Conservation (phyloP, 2,113 vertebrate species). For the Daboia siamensis region DNA sequence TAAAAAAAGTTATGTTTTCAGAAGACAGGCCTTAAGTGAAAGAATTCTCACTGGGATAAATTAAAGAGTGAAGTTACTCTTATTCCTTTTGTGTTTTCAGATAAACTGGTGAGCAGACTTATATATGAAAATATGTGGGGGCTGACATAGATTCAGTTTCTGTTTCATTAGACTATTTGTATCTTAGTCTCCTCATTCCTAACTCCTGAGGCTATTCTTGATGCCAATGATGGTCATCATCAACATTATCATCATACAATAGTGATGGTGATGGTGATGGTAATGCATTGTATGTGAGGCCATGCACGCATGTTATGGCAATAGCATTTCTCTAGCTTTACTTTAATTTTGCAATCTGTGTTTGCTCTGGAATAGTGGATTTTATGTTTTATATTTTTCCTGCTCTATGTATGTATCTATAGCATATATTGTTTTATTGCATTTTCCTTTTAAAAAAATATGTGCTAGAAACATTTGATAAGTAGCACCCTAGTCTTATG, state of each 20-base stretch:
- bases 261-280: neutral
- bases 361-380: neutral
- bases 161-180: neutral
- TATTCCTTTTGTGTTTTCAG: neutral
- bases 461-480: neutral
- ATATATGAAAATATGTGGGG: neutral
- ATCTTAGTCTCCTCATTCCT: neutral
- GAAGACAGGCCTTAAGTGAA: neutral
- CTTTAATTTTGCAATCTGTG: neutral
- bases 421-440: neutral
- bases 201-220: neutral
- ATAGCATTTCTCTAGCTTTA: neutral
- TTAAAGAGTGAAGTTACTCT: neutral
- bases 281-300: neutral
- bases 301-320: neutral
- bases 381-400: neutral
- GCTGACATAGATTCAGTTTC: neutral
- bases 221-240: neutral
- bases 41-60: neutral
- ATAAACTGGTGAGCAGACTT: neutral
- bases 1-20: neutral
- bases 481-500: neutral
- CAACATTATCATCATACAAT: neutral
- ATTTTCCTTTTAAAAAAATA: neutral
- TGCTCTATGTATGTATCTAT: neutral